Conservation (phyloP, 2,888 invertebrate species). For the Cataglyphis albicans region DNA sequence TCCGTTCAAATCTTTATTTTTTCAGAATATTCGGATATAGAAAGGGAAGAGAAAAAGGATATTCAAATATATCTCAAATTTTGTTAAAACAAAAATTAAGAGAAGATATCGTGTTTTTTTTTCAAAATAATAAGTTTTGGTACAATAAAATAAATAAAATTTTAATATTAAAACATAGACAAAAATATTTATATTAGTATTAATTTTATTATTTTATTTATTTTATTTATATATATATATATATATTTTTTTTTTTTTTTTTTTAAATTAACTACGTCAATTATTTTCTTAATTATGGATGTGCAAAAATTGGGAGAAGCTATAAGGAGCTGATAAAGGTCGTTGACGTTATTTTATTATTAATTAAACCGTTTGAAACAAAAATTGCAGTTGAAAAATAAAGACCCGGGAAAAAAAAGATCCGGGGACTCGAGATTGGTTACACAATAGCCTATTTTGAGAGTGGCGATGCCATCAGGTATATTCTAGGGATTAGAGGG, state of each 20-base stretch:
- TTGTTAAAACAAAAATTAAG: background rate
- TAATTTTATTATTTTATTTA: background rate
- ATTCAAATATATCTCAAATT: constrained; percentile 34
- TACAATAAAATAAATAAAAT: too few species aligned
- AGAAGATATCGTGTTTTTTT: background rate
- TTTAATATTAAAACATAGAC: background rate
- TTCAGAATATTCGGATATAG: background rate
- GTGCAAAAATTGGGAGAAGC: background rate
- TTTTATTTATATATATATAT: background rate
- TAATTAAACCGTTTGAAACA: constrained; percentile 5
- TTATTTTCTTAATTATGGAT: background rate
- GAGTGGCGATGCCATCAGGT: constrained; percentile 68
- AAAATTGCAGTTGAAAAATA: constrained; percentile 35
- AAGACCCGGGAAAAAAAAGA: constrained; percentile 37
- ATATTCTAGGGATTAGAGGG: constrained; percentile 60
- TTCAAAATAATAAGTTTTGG: background rate
- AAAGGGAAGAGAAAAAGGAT: background rate
- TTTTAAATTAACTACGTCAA: background rate
- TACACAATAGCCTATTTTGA: constrained; percentile 63
- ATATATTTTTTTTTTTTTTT: background rate
- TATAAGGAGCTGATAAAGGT: background rate
- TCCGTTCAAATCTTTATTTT: constrained; percentile 34
- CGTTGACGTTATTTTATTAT: background rate
- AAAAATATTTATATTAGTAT: constrained; percentile 1
- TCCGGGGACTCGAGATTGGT: constrained; percentile 61